Conservation (phyloP, 2,888 invertebrate genomes). For the Lithophane semibrunnea region DNA sequence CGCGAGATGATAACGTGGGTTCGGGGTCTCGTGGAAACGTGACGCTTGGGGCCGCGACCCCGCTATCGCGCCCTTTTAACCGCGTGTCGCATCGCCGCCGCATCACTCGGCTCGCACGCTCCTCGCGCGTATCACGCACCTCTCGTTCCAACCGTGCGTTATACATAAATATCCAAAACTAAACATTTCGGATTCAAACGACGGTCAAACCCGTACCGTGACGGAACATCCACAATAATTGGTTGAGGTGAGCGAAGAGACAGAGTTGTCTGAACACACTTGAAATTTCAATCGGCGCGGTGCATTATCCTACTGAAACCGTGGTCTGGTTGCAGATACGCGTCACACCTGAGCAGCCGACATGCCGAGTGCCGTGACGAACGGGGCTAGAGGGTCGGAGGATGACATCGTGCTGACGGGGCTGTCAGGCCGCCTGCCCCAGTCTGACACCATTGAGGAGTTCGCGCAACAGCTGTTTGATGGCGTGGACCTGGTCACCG, state of each 20-base stretch:
- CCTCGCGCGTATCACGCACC: conserved; percentile 70
- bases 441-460: conserved; percentile 97
- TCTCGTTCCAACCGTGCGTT: conserved; percentile 45
- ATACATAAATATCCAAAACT: conserved; percentile 50
- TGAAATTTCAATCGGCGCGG: not conserved
- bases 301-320: conserved; percentile 39
- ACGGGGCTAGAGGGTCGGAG: conserved; percentile 80
- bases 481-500: conserved; percentile 97
- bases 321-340: conserved; percentile 75
- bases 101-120: conserved; percentile 79
- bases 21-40: conserved; percentile 80
- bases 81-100: conserved; percentile 71
- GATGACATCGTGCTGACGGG: conserved; percentile 96
- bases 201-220: conserved; percentile 31
- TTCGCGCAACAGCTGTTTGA: conserved; percentile 97
- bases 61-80: conserved; percentile 85
- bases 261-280: not conserved
- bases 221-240: conserved; percentile 28
- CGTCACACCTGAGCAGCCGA: conserved; percentile 49
- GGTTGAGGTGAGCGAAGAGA: conserved; percentile 49
- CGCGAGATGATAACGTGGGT: conserved; percentile 79
- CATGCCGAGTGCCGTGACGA: conserved; percentile 84
- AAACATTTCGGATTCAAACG: conserved; percentile 48
- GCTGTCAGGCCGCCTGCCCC: conserved; percentile 96
- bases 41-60: conserved; percentile 81